phyloP scores from a whole-genome alignment of 37 sponge, comb jelly and placozoan genomes.

The Bolinopsis microptera region DNA sequence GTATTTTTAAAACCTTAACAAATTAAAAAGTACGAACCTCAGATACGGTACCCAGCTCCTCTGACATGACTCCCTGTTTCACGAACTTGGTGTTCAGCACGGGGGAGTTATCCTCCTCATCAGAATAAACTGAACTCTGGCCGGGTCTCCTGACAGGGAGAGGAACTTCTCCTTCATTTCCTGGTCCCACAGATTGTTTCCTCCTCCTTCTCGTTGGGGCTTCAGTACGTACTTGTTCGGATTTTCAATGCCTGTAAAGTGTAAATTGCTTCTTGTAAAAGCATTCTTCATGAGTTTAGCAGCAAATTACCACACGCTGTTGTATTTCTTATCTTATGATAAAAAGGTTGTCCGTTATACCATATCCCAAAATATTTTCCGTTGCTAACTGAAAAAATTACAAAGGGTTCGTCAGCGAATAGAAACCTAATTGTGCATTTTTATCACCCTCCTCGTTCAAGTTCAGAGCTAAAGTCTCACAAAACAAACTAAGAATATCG shows the following conservation, averaged over 20 bases:
- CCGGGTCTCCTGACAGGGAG: conserved; percentile 6
- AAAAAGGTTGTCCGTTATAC: too few relatives aligned
- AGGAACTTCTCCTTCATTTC: conserved; percentile 56
- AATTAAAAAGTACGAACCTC: too few relatives aligned
- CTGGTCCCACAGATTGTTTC: conserved; percentile 67
- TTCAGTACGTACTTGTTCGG: conserved; percentile 67
- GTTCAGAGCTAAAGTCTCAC: conserved; percentile 20
- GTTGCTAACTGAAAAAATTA: too few relatives aligned
- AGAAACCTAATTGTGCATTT: conserved; percentile 55
- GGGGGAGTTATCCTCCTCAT: conserved; percentile 35
- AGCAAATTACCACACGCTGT: too few relatives aligned
- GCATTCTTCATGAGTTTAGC: too few relatives aligned
- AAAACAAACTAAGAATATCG: background rate
- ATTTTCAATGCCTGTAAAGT: conserved; percentile 33
- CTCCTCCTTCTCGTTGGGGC: conserved; percentile 70
- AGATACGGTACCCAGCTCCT: background rate
- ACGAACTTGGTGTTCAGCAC: background rate
- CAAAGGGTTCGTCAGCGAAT: too few relatives aligned
- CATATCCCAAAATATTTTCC: too few relatives aligned
- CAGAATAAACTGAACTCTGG: conserved; percentile 54
- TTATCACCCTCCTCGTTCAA: conserved; percentile 27
- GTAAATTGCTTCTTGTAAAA: too few relatives aligned
- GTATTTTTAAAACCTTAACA: too few relatives aligned
- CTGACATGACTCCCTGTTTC: background rate
- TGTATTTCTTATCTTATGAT: too few relatives aligned